A percentile compares a stretch with the other conserved stretches of the same genome.
phyloP scores from a whole-genome alignment of 2,888 invertebrate genomes.

The Limnephilus marmoratus region DNA sequence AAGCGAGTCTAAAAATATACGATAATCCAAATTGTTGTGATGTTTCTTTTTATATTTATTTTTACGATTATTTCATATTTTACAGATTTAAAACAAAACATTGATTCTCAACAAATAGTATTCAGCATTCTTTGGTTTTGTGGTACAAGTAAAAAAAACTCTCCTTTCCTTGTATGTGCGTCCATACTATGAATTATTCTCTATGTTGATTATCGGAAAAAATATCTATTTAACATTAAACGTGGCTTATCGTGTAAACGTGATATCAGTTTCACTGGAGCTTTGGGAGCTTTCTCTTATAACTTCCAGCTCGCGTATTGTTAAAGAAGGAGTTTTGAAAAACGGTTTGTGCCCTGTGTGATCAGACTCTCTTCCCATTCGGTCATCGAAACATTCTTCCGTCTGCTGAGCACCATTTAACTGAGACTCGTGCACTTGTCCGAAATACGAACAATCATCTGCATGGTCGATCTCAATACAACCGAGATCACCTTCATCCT shows the following conservation, averaged over 20 bases:
- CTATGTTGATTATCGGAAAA: neutral
- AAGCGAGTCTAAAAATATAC: neutral
- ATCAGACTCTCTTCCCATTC: constrained; percentile 71
- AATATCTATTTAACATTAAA: neutral
- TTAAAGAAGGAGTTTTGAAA: constrained; percentile 75
- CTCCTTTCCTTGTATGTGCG: neutral
- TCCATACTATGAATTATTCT: neutral
- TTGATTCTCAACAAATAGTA: neutral
- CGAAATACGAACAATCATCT: constrained; percentile 71
- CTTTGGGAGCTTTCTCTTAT: constrained; percentile 77
- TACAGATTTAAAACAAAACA: neutral
- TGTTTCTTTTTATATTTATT: too few species aligned
- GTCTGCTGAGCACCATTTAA: constrained; percentile 68
- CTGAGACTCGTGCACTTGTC: constrained; percentile 72
- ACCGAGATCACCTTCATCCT: constrained; percentile 31
- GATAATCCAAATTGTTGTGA: too few species aligned
- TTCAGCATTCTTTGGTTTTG: neutral
- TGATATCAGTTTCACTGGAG: constrained; percentile 72
- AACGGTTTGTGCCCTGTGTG: constrained; percentile 67
- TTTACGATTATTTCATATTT: neutral
- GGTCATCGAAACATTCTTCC: constrained; percentile 74
- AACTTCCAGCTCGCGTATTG: constrained; percentile 76
- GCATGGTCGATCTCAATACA: constrained; percentile 68
- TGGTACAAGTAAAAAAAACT: neutral
- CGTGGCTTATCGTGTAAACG: constrained; percentile 45